phyloP scores from a whole-genome alignment of 2,113 vertebrate genomes.

The Sceloporus tristichus region DNA sequence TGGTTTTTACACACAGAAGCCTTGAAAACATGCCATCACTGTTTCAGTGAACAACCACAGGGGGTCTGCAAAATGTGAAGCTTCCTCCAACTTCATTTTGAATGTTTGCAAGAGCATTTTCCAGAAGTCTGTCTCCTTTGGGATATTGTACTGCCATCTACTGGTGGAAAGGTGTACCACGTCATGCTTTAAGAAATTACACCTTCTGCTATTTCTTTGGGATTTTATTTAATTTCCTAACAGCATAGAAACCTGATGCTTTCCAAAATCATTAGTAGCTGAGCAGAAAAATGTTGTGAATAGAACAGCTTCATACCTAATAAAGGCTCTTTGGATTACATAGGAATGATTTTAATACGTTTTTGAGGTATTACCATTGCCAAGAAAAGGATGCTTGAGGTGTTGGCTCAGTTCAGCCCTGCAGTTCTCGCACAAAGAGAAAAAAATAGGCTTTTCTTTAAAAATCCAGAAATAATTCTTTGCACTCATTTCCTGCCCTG shows the following conservation, averaged over 20 bases:
- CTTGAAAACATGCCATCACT: constrained; percentile 29
- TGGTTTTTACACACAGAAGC: constrained; percentile 24
- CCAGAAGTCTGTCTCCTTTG: constrained; percentile 55
- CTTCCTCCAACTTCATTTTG: constrained; percentile 39
- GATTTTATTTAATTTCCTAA: neutral
- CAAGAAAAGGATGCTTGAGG: neutral
- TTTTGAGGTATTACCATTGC: neutral
- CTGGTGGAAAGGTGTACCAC: constrained; percentile 60
- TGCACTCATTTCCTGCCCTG: neutral
- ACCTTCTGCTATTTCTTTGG: neutral
- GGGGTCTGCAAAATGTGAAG: constrained; percentile 49
- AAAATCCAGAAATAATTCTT: neutral
- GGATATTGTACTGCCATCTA: constrained; percentile 73
- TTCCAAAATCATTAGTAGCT: constrained; percentile 25
- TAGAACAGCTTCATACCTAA: constrained; percentile 9
- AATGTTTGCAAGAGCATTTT: constrained; percentile 56
- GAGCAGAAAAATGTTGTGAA: constrained; percentile 3
- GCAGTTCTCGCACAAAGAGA: neutral
- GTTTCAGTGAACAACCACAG: constrained; percentile 36
- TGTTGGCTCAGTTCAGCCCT: neutral
- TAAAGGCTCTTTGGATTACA: neutral
- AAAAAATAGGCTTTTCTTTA: neutral
- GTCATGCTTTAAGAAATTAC: constrained; percentile 1
- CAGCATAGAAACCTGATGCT: constrained; percentile 4
- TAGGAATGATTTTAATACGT: neutral